Evolutionary conservation across 2,113 vertebrate genomes (phyloP).

Genomic region (Scopus umbretta): DNA sequence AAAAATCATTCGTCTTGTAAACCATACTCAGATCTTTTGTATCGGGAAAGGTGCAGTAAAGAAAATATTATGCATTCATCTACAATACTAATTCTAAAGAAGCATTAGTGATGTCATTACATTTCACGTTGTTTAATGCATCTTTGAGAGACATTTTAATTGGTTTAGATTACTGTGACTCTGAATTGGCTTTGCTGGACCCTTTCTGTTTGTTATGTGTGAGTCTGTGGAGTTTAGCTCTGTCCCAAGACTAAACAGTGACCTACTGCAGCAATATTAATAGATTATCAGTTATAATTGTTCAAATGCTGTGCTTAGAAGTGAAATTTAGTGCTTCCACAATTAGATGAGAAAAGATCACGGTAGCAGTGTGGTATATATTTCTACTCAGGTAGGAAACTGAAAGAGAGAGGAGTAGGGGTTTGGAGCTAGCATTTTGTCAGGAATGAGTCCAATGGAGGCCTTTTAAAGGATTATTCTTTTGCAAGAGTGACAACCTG

Average conservation of each 20-base stretch:
- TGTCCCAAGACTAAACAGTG: background rate
- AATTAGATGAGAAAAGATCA: background rate
- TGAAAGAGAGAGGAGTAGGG: background rate
- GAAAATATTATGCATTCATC: background rate
- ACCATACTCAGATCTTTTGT: background rate
- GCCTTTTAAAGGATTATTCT: background rate
- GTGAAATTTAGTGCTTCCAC: background rate
- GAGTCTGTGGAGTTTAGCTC: background rate
- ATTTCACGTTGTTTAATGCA: background rate
- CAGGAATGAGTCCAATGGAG: background rate
- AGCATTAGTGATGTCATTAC: background rate
- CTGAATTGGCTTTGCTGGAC: background rate
- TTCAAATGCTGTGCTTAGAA: background rate
- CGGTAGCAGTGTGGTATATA: background rate
- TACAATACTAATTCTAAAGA: background rate
- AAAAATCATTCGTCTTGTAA: background rate
- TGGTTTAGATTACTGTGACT: background rate
- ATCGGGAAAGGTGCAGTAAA: background rate
- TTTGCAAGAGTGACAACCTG: background rate
- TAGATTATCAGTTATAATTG: background rate
- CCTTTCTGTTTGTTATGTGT: background rate
- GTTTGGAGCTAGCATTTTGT: background rate
- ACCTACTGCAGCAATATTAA: background rate
- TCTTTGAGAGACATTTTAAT: background rate
- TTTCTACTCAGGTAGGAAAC: background rate